These are phyloP conservation scores for Stomatorhinus ivindoensis DNA, from an alignment of 2,113 vertebrate genomes.

Conservation along the genomic window DNA sequence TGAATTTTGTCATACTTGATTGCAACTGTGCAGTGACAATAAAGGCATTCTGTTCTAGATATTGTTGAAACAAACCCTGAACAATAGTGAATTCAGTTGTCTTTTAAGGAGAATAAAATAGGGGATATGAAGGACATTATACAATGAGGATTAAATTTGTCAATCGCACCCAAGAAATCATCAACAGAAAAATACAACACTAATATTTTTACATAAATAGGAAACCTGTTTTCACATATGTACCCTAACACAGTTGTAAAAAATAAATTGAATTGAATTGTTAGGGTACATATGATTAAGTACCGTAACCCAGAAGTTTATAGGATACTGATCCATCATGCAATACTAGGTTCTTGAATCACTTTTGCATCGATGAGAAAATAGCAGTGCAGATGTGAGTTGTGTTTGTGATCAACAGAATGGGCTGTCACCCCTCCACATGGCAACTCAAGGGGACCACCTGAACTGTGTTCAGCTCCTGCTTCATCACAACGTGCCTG, in stretches of 20 bases:
- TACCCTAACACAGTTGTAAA: background rate
- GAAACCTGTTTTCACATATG: background rate
- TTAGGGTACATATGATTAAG: background rate
- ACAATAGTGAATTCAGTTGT: background rate
- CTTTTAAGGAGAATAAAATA: background rate
- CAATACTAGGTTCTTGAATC: background rate
- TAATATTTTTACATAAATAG: background rate
- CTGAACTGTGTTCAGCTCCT: conserved; percentile 95
- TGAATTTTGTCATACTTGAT: background rate
- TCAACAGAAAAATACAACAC: background rate
- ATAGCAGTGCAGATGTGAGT: background rate
- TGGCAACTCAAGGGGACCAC: conserved; percentile 97
- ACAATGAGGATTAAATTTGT: background rate
- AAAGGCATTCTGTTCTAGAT: background rate
- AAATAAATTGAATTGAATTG: background rate
- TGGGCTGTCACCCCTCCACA: conserved; percentile 86
- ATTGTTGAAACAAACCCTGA: background rate
- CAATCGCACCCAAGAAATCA: background rate
- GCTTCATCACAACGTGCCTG: conserved; percentile 89
- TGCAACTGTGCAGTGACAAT: background rate
- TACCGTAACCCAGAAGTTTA: background rate
- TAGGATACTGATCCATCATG: background rate
- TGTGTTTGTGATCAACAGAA: conserved; percentile 58
- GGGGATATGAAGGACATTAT: background rate
- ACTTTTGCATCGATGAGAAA: background rate